These are phyloP conservation scores for Thamnophis sirtalis DNA, from an alignment of 2,113 vertebrate genomes.

Conservation along the genomic window DNA sequence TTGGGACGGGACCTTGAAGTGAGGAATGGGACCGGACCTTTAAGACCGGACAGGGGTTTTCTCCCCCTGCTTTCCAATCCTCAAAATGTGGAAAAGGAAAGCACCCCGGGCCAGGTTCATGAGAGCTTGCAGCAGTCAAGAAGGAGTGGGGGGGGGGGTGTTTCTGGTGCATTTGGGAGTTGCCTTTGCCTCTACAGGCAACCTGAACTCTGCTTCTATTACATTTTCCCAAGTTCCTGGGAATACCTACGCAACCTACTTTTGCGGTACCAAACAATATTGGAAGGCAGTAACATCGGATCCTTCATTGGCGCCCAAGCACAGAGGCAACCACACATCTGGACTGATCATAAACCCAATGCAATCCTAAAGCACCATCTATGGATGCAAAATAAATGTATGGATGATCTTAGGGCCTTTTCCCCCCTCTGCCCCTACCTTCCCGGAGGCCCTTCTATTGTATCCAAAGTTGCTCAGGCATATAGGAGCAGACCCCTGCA, in stretches of 20 bases:
- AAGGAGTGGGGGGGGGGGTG: too few relatives aligned
- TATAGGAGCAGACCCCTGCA: not conserved
- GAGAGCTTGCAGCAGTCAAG: not conserved
- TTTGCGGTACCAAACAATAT: not conserved
- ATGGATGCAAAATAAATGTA: too few relatives aligned
- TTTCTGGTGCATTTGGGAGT: not conserved
- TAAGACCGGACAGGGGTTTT: not conserved
- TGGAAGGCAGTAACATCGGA: too few relatives aligned
- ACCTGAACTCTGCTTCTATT: not conserved
- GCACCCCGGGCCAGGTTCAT: not conserved
- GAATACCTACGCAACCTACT: not conserved
- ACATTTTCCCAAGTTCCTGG: not conserved
- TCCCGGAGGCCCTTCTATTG: not conserved
- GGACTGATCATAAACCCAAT: not conserved
- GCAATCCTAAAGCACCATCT: not conserved
- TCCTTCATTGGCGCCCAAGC: not conserved
- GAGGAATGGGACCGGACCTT: not conserved
- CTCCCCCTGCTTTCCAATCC: not conserved
- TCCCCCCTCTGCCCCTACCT: not conserved
- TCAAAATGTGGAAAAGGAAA: not conserved
- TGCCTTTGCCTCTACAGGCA: not conserved
- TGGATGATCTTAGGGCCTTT: too few relatives aligned
- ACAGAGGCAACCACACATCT: not conserved
- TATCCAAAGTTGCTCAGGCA: not conserved
- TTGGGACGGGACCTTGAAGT: too few relatives aligned